phyloP scores from a whole-genome alignment of 2,797 vertebrate genomes.

The Sebastes melanostomus region DNA sequence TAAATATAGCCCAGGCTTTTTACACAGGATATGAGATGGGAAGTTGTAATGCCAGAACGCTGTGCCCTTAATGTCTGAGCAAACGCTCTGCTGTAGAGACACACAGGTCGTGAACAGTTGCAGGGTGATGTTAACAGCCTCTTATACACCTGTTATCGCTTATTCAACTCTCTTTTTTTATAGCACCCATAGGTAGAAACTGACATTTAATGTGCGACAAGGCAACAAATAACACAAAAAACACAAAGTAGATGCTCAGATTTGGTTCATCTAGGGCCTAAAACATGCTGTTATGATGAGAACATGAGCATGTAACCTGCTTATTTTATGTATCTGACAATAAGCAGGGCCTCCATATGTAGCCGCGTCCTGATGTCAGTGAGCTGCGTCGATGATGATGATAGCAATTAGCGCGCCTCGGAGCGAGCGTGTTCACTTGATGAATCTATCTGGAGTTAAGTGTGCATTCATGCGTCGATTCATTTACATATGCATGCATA shows the following conservation, averaged over 20 bases:
- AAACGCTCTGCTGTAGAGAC: conserved; percentile 27
- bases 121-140: conserved; percentile 4
- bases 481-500: conserved; percentile 72
- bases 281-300: neutral
- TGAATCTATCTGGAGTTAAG: conserved; percentile 61
- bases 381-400: conserved; percentile 48
- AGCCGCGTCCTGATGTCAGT: conserved; percentile 32
- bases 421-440: conserved; percentile 59
- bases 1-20: conserved; percentile 72
- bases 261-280: neutral
- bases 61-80: conserved; percentile 40
- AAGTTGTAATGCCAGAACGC: conserved; percentile 50
- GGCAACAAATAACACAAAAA: neutral
- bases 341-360: conserved; percentile 16
- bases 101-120: conserved; percentile 3
- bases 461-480: conserved; percentile 53
- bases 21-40: conserved; percentile 60
- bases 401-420: conserved; percentile 60
- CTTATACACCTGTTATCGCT: neutral
- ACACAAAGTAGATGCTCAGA: neutral
- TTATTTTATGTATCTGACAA: conserved; percentile 16
- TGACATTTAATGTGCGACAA: neutral
- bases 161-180: neutral
- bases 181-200: neutral
- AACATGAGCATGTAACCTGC: neutral